Evolutionary conservation across 1,140 invertebrate species (phyloP), one percentile per base, ranked within the genome.

Genomic region (Sinonovacula constricta): DNA sequence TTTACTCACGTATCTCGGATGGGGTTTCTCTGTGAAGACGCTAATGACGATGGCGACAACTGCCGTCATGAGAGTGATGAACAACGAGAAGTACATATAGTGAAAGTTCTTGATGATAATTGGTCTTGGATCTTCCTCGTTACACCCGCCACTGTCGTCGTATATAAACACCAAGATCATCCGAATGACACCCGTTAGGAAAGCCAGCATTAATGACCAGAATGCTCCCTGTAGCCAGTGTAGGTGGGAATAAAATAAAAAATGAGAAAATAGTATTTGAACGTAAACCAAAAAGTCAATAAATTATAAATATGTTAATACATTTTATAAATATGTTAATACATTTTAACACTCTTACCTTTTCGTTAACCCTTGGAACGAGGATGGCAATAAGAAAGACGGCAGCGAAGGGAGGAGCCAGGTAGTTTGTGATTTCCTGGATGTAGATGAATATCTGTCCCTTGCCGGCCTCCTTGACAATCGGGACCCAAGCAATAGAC

Each of bases 391-490:
- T 81, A 14, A 93, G 76, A 81, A 92, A 93, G 18, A 93, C 88
- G 49, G 92, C 92, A 80, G 92, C 93, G 34, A 93, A 92, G 31
- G 93, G 93, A 4, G 93, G 93, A 0, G 93, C 89, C 36, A 93
- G 83, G 85, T 92, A 93, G n/a, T 91, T 91, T n/a, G 93, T 93
- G 30, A 93, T 91, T 67, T 90, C 87, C 85, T 93, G 93, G 74
- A 93, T 93, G 84, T 93, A 93, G 69, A 92, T 88, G 84, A 93
- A 93, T 2, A 93, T 88, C 81, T 93, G 91, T 60, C 89, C 90
- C 68, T 92, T 91, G 57, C 91, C 88, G 33, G 89, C 90, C 33
- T 85, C 83, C 76, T 92, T 87, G 49, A 93, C 92, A 31, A 93
- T 87, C 15, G 93, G 93, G 54, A 93, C 92, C 93, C 93, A 93